Conservation (phyloP, 2,113 vertebrate genomes). For the Neoarius graeffei region DNA sequence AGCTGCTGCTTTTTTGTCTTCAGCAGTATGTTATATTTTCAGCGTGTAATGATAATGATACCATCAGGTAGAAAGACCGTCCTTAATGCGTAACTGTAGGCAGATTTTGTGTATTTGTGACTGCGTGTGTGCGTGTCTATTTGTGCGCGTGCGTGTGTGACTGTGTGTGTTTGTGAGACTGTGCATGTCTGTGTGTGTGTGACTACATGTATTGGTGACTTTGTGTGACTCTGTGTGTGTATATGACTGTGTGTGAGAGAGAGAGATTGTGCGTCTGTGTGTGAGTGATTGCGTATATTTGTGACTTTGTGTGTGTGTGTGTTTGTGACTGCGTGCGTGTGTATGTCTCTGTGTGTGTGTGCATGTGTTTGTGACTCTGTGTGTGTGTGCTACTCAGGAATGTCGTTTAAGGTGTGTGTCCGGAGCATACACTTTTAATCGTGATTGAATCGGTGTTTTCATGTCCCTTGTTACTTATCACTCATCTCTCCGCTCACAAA, state of each 20-base stretch:
- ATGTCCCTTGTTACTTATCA: not conserved
- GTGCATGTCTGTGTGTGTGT: too few species aligned
- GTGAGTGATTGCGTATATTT: too few species aligned
- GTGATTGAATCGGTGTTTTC: slow-evolving; percentile 13
- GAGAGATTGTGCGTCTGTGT: too few species aligned
- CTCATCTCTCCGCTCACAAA: not conserved
- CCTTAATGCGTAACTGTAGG: not conserved
- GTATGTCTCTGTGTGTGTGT: not conserved
- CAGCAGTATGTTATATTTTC: not conserved
- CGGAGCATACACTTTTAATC: not conserved
- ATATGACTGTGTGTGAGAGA: too few species aligned
- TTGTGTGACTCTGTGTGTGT: too few species aligned
- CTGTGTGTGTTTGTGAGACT: too few species aligned
- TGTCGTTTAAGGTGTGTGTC: slow-evolving; percentile 17
- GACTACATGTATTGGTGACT: too few species aligned
- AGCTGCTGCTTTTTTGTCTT: not conserved
- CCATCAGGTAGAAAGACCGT: not conserved
- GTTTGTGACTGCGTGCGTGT: too few species aligned
- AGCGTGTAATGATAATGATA: not conserved
- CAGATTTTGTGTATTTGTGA: slow-evolving; percentile 1
- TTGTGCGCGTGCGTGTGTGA: not conserved
- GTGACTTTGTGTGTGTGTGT: too few species aligned
- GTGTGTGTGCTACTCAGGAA: slow-evolving; percentile 8
- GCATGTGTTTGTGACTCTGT: too few species aligned
- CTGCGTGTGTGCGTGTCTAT: not conserved